phyloP scores from a whole-genome alignment of 2,797 vertebrate species.

The Delichon dasypus region DNA sequence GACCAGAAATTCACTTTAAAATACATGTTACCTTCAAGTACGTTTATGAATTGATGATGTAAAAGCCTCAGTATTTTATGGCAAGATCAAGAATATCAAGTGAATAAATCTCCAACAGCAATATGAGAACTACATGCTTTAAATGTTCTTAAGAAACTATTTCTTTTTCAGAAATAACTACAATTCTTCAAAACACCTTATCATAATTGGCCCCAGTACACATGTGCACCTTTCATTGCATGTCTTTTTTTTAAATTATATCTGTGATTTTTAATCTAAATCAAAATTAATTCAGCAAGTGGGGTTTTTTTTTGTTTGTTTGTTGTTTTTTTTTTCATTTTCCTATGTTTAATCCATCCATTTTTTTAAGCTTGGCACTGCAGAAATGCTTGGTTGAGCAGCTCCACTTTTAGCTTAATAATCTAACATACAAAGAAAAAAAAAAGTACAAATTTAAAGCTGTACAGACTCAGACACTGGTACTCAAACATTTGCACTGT shows the following conservation, averaged over 20 bases:
- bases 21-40: background rate
- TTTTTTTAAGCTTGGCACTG: background rate
- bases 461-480: background rate
- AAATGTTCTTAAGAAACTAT: background rate
- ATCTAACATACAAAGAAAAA: background rate
- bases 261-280: no score
- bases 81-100: background rate
- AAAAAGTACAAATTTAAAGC: background rate
- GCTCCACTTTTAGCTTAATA: background rate
- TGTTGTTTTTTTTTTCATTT: background rate
- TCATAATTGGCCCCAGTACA: background rate
- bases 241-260: rapidly evolving
- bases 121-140: background rate
- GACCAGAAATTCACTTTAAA: background rate
- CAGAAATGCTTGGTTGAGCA: background rate
- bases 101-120: background rate
- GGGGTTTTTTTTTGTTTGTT: no score
- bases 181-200: background rate
- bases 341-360: background rate
- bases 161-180: background rate
- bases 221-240: rapidly evolving
- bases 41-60: background rate
- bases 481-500: background rate
- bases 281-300: no score
- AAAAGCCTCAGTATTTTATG: background rate